Evolutionary conservation across 2,113 vertebrate species (phyloP).

Genomic region (Gracilinanus agilis): DNA sequence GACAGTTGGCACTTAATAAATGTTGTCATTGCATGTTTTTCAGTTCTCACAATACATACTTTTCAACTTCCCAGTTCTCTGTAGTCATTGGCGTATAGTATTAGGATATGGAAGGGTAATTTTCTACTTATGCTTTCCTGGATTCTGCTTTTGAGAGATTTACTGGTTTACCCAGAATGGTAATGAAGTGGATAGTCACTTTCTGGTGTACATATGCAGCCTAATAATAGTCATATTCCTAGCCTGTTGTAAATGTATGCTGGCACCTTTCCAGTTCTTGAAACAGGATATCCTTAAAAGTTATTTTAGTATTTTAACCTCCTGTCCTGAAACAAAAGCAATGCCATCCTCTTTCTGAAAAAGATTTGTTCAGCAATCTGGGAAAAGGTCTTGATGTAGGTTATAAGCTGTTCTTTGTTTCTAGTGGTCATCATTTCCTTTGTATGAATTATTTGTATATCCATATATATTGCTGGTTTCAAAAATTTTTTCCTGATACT

Average conservation of each 20-base stretch:
- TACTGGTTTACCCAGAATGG: no score
- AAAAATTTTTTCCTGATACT: not conserved
- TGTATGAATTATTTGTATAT: not conserved
- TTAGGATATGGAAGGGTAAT: no score
- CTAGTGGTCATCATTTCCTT: not conserved
- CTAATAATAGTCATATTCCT: not conserved
- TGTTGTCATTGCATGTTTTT: no score
- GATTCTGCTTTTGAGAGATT: no score
- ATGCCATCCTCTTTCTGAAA: not conserved
- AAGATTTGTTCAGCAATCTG: not conserved
- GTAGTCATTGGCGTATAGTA: no score
- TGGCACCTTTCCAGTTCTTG: not conserved
- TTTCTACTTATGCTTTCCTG: no score
- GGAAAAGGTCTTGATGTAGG: not conserved
- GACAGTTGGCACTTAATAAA: no score
- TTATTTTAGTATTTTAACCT: not conserved
- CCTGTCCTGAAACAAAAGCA: not conserved
- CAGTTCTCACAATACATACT: no score
- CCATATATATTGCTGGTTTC: not conserved
- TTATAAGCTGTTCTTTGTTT: not conserved
- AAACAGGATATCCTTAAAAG: not conserved
- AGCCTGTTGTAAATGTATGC: not conserved
- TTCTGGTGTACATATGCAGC: not conserved
- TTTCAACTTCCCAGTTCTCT: no score
- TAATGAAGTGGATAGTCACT: no score